Evolutionary conservation across 1,140 invertebrate species (phyloP), one percentile per base, ranked within the genome.

Genomic region (Pseudobourletiella spinata): DNA sequence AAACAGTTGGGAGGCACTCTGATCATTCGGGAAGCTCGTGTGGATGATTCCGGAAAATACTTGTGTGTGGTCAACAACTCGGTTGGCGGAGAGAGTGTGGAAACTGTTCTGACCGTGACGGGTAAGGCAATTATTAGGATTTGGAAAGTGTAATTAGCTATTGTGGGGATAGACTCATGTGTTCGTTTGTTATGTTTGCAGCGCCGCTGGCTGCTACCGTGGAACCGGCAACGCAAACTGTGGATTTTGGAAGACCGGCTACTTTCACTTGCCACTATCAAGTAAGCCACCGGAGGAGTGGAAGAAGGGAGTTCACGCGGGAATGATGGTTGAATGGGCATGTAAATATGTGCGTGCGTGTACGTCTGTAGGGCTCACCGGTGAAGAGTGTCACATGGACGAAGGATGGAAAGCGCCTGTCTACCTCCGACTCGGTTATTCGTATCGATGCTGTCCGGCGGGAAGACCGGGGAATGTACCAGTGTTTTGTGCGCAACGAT

Each of bases 381-480:
- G 85, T 94, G 52, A 89, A 89, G 72, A 88, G 85, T 3, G 84
- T 96, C 30, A 86, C 82, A 25, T 97, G 94, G 94, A 78, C 92
- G 52, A 95, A 95, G 76, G 90, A 97, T 74, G 91, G 91, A 64
- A 86, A 89, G 75, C 82, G 83, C 30, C 80, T 91, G 64, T 83
- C 84, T 54, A 84, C 87, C 71, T 84, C 86, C 64, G 73, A 76
- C 26, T 80, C 85, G 0, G 80, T 86, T 44, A 76, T 95, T 18
- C 83, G 86, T 56, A 93, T 97, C 70, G 87, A 90, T 67, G 85
- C 86, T 3, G 91, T 98, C 0, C 87, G 89, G 74, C 90, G 95
- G 71, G 88, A 94, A 76, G 92, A 97, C 74, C 91, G 91, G 73
- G 94, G 93, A 74, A 96, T 97, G 92, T 98, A 96, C 73, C 93